Conservation (phyloP, 1,140 invertebrate species). For the Drosophila pseudoobscura region DNA sequence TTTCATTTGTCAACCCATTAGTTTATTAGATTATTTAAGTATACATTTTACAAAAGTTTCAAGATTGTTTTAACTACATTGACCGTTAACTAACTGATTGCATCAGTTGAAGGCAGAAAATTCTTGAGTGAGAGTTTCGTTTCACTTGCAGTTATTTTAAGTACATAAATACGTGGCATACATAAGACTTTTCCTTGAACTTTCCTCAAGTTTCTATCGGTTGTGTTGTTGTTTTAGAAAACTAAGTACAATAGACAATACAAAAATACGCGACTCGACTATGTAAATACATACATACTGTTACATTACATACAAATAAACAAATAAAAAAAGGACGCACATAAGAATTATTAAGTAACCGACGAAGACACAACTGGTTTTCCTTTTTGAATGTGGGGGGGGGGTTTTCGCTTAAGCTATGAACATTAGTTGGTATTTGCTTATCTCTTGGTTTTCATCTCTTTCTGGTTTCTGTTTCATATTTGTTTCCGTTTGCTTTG, state of each 20-base stretch:
- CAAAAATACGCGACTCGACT: conserved; percentile 43
- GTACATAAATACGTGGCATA: conserved; percentile 51
- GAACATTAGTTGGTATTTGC: conserved; percentile 65
- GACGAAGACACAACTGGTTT: conserved; percentile 46
- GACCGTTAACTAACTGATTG: conserved; percentile 53
- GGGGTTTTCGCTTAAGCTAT: conserved; percentile 58
- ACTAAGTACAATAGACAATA: conserved; percentile 50
- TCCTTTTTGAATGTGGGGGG: neutral
- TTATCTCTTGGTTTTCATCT: conserved; percentile 36
- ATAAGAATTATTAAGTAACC: conserved; percentile 28
- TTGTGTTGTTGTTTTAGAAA: conserved; percentile 34
- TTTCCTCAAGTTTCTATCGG: conserved; percentile 11
- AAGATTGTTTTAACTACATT: conserved; percentile 63
- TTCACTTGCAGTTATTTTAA: conserved; percentile 45
- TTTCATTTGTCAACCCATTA: conserved; percentile 7
- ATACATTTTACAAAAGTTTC: conserved; percentile 58
- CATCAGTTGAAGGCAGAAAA: conserved; percentile 68
- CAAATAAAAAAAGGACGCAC: conserved; percentile 38
- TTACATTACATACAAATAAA: conserved; percentile 24
- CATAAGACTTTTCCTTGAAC: conserved; percentile 14
- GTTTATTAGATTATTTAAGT: conserved; percentile 55
- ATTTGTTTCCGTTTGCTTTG: conserved; percentile 15
- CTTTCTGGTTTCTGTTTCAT: conserved; percentile 24
- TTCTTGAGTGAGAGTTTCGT: conserved; percentile 50
- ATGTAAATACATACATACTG: conserved; percentile 34